phyloP scores from a whole-genome alignment of 2,888 invertebrate species.

The Endotricha flammealis region DNA sequence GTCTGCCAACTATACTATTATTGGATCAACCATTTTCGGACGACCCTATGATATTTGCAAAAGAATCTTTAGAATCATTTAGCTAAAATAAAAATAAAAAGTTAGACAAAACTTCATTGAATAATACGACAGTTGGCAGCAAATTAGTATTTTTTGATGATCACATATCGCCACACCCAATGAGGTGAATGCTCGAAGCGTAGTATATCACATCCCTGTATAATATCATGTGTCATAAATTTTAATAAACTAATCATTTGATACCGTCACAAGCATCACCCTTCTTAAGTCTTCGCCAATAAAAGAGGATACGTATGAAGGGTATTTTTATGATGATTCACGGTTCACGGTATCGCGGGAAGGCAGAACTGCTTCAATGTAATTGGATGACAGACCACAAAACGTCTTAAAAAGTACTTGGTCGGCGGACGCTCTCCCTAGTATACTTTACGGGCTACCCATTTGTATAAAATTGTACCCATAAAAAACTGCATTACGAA shows the following conservation, averaged over 20 bases:
- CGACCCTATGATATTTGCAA: constrained; percentile 52
- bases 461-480: no score
- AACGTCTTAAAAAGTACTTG: constrained; percentile 1
- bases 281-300: neutral
- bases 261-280: neutral
- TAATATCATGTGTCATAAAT: no score
- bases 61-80: no score
- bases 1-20: constrained; percentile 62
- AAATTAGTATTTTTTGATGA: no score
- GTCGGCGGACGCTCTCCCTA: neutral
- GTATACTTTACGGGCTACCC: constrained; percentile 2
- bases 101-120: no score
- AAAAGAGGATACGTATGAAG: neutral
- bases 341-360: neutral
- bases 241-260: neutral
- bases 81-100: no score
- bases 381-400: constrained; percentile 2
- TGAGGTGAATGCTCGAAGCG: no score
- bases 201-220: no score
- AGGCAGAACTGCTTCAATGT: neutral
- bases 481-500: no score
- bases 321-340: constrained; percentile 7
- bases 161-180: no score
- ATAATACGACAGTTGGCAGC: no score
- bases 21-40: constrained; percentile 46